Conservation (phyloP, 2,797 vertebrate genomes). For the Ciconia nigra region DNA sequence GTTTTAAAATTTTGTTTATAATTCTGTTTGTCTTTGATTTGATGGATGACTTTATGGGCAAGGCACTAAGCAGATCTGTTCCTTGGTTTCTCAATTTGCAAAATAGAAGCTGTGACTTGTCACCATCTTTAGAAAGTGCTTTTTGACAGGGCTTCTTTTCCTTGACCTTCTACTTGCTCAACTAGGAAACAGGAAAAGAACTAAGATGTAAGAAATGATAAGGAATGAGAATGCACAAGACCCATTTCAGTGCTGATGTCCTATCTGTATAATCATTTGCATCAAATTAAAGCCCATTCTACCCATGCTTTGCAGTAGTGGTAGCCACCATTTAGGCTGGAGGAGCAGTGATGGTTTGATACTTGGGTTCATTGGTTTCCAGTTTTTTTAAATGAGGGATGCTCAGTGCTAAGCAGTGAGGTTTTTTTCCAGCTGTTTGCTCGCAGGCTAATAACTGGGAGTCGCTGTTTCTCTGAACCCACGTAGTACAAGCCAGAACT, state of each 20-base stretch:
- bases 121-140: neutral
- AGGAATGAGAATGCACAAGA: neutral
- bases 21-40: neutral
- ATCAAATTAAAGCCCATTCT: neutral
- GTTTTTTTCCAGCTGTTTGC: neutral
- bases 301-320: neutral
- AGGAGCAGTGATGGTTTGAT: neutral
- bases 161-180: neutral
- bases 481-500: neutral
- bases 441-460: neutral
- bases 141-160: neutral
- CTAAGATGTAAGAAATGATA: neutral
- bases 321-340: neutral
- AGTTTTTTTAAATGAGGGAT: neutral
- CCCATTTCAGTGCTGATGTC: neutral
- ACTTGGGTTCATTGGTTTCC: neutral
- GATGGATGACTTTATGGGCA: neutral
- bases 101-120: neutral
- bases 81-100: neutral
- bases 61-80: neutral
- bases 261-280: neutral
- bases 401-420: neutral
- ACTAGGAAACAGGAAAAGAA: neutral
- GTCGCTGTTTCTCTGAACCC: neutral
- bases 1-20: neutral